Evolutionary conservation across 2,113 vertebrate species (phyloP).

Genomic region (Azemiops feae): DNA sequence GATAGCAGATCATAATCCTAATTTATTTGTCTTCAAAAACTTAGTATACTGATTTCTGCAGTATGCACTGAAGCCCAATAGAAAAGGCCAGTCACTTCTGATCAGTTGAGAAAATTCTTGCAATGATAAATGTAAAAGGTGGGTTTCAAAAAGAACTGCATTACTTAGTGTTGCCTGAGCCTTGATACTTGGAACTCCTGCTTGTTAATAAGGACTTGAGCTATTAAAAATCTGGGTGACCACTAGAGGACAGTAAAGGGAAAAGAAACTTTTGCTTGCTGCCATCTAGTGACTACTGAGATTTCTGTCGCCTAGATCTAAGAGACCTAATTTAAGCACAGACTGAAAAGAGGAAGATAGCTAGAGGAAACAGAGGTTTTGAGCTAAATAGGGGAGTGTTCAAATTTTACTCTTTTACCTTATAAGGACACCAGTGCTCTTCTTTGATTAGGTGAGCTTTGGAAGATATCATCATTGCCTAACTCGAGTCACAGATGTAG

Average conservation of each 20-base stretch:
- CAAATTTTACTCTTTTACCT: conserved; percentile 7
- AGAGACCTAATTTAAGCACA: neutral
- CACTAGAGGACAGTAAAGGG: neutral
- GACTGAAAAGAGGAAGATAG: conserved; percentile 22
- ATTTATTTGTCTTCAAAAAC: neutral
- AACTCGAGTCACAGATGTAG: neutral
- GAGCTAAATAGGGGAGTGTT: neutral
- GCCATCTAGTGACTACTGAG: neutral
- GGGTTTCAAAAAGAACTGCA: neutral
- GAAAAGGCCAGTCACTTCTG: neutral
- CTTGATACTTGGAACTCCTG: neutral
- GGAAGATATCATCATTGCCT: neutral
- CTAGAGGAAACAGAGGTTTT: conserved; percentile 23
- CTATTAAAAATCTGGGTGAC: neutral
- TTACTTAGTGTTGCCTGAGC: neutral
- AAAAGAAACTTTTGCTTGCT: neutral
- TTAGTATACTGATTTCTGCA: neutral
- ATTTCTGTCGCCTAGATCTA: neutral
- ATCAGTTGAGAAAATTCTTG: neutral
- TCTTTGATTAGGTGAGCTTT: conserved; percentile 2
- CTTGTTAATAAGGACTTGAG: neutral
- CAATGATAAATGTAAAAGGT: neutral
- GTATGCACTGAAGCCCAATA: neutral
- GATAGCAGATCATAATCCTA: neutral
- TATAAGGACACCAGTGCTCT: conserved; percentile 3